phyloP scores from a whole-genome alignment of 2,888 invertebrate species.

The Hyalella azteca region DNA sequence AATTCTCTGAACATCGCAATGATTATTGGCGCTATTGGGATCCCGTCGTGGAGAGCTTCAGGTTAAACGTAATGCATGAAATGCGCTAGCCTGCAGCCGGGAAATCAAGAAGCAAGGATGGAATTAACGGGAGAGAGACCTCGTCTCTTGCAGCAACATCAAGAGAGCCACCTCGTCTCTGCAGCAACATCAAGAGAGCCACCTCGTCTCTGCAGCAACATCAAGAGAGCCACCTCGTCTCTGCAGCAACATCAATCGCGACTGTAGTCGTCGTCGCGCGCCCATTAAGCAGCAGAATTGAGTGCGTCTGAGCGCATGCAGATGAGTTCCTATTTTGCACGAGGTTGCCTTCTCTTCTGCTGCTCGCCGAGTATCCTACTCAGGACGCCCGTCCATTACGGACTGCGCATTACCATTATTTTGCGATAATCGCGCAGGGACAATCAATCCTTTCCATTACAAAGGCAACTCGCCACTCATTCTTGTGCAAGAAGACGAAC shows the following conservation, averaged over 20 bases:
- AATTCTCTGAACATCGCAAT: no score
- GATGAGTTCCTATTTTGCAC: slow-evolving; percentile 21
- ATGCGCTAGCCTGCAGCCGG: no score
- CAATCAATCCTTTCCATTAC: slow-evolving; percentile 22
- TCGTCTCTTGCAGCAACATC: no score
- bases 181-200: no score
- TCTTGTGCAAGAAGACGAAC: slow-evolving; percentile 17
- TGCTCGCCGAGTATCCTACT: neutral
- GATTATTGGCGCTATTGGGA: no score
- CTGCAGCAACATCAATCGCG: neutral
- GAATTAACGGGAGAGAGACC: no score
- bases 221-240: no score
- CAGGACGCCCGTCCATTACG: slow-evolving; percentile 15
- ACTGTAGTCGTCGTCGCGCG: neutral
- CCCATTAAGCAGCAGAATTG: slow-evolving; percentile 24
- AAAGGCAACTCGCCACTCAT: neutral
- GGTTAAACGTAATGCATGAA: no score
- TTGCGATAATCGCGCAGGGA: slow-evolving; percentile 13
- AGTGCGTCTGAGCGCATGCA: slow-evolving; percentile 26
- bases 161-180: no score
- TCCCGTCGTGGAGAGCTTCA: no score
- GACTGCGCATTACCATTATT: slow-evolving; percentile 17
- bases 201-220: no score
- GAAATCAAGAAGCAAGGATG: no score
- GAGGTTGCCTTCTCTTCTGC: neutral